phyloP scores from a whole-genome alignment of 2,113 vertebrate species.

The Prinia subflava region DNA sequence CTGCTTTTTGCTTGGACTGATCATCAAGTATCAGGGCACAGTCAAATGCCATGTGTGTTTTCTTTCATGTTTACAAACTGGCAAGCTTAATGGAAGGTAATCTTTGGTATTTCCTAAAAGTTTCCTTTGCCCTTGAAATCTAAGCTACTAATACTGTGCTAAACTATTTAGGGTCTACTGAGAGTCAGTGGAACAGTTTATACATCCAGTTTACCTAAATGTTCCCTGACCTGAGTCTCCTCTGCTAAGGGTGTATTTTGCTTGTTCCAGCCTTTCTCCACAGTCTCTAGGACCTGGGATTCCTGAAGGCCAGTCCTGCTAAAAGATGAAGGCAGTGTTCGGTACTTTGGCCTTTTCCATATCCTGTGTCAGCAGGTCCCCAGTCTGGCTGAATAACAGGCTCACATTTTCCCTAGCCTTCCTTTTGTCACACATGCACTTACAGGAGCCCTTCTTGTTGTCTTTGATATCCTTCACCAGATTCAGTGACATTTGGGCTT shows the following conservation, averaged over 20 bases:
- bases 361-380: not conserved
- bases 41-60: conserved; percentile 24
- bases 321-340: not conserved
- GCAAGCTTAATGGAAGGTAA: not conserved
- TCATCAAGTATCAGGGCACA: not conserved
- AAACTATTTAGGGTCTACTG: conserved; percentile 35
- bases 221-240: not conserved
- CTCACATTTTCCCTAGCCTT: not conserved
- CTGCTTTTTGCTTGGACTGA: conserved; percentile 50
- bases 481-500: not conserved
- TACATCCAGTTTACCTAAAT: not conserved
- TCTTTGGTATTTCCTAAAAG: not conserved
- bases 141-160: not conserved
- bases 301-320: not conserved
- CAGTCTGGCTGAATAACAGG: not conserved
- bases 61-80: conserved; percentile 10
- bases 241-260: not conserved
- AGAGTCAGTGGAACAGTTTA: not conserved
- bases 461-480: not conserved
- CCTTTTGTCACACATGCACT: not conserved
- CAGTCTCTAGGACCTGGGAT: not conserved
- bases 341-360: not conserved
- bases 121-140: not conserved
- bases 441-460: not conserved
- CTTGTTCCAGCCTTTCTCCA: not conserved